Conservation (phyloP, 2,797 vertebrate genomes). For the Pseudopleuronectes americanus region DNA sequence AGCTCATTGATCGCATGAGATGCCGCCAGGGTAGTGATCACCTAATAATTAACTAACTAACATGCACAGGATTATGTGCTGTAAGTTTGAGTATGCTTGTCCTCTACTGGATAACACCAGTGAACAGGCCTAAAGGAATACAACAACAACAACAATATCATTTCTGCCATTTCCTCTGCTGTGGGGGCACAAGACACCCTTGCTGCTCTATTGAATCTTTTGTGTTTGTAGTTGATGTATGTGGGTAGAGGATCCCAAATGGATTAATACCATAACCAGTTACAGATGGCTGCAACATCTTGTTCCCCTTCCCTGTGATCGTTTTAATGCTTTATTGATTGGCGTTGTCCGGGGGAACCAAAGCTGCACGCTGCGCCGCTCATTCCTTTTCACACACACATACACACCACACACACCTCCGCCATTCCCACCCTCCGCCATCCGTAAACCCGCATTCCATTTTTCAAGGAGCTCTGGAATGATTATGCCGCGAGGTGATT, state of each 20-base stretch:
- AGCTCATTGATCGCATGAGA: neutral
- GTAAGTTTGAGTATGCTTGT: neutral
- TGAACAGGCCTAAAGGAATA: conserved; percentile 26
- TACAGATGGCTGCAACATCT: conserved; percentile 75
- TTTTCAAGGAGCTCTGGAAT: conserved; percentile 62
- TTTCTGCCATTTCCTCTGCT: conserved; percentile 42
- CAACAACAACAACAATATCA: conserved; percentile 39
- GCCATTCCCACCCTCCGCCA: conserved; percentile 27
- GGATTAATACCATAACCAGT: conserved; percentile 79
- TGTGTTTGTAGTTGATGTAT: conserved; percentile 66
- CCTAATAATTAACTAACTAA: too few species aligned
- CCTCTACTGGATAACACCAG: conserved; percentile 24
- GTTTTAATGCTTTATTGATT: conserved; percentile 84
- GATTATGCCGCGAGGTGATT: conserved; percentile 62
- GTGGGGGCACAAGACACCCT: conserved; percentile 30
- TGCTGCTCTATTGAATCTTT: conserved; percentile 53
- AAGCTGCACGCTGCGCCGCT: conserved; percentile 48
- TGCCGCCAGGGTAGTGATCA: neutral
- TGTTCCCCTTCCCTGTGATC: conserved; percentile 71
- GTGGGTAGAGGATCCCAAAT: conserved; percentile 60
- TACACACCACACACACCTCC: neutral
- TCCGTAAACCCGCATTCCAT: conserved; percentile 67
- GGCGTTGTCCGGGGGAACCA: conserved; percentile 66
- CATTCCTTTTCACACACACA: conserved; percentile 47
- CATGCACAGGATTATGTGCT: too few species aligned